Base-by-base conservation (phyloP, 2,797 vertebrate species). In the Chelmon rostratus region DNA sequence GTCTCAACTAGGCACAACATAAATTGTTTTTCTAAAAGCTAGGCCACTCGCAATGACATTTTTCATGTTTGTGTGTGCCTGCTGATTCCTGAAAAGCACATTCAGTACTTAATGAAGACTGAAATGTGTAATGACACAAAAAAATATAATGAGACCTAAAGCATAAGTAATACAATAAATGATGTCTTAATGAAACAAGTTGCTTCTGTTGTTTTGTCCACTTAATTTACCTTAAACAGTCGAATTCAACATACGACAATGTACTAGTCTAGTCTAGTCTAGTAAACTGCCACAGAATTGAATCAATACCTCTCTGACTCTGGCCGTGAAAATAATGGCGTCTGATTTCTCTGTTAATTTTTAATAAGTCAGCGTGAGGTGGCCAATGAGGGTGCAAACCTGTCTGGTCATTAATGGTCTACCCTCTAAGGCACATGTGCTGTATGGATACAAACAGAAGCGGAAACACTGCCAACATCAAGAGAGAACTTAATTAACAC, bases 401-500 rank as follows among this genome's bases (percentile, higher is more conserved):
- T 79, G 62, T 44, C 49, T 25, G 5, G 59, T 63, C 37, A 38
- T 70, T 70, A 71, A 35, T 76, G 42, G 28, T 33, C 50, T 70
- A 76, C 2, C 33, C 47, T 68, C 28, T 71, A 10, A 67, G 70
- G 42, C 61, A 46, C 37, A 18, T 64, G 44, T 8, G 62, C 65
- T 69, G 40, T 42, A 13, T 6, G 40, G 68, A 78, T 79, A 63
- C 53, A 75, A 80, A 69, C 52, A 25, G 42, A 64, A 40, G 25
- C 52, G 71, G 63, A 87, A 91, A 86, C 42, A 16, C 42, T 23
- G 67, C 64, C 72, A 66, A 68, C 68, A 46, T 82, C 72, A 82
- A 82, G 59, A 68, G 25, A 81, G 58, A 91, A 87, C 87, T 76
- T 80, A 81, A 91, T 89, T 92, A 92, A 87, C 83, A 81, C 84